Evolutionary conservation across 1,140 invertebrate species (phyloP).

Genomic region (Tetramorium simillimum): DNA sequence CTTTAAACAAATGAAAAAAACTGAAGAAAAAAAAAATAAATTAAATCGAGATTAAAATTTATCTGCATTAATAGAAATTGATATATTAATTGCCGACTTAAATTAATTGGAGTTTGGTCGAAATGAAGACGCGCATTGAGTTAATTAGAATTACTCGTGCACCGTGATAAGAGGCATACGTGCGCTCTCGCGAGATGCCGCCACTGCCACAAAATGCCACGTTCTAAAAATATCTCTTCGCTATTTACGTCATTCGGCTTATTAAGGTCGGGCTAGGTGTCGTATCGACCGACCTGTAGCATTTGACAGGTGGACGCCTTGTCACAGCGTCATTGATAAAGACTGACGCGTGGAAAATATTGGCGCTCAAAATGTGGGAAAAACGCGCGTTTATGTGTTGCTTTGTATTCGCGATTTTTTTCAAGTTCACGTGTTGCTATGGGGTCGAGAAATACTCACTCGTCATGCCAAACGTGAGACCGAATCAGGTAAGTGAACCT

Average conservation of each 20-base stretch:
- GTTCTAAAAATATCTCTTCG: not conserved
- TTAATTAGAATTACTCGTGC: not conserved
- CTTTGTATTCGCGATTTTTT: conserved; percentile 65
- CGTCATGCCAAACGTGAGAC: conserved; percentile 90
- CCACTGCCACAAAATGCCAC: not conserved
- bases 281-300: conserved; percentile 67
- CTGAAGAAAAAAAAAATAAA: too few relatives aligned
- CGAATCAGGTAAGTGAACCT: conserved; percentile 87
- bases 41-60: too few relatives aligned
- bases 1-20: too few relatives aligned
- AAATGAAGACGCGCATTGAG: not conserved
- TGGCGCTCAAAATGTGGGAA: conserved; percentile 45
- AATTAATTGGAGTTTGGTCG: too few relatives aligned
- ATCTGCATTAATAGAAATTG: too few relatives aligned
- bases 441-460: conserved; percentile 86
- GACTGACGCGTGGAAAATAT: not conserved
- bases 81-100: too few relatives aligned
- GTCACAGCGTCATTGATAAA: not conserved
- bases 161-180: not conserved
- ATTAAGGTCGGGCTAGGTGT: not conserved
- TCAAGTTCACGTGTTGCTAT: conserved; percentile 71
- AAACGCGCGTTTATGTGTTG: conserved; percentile 1
- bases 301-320: conserved; percentile 47
- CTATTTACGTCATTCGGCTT: conserved; percentile 49
- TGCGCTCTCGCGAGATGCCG: conserved; percentile 22